Evolutionary conservation across 1,140 invertebrate genomes (phyloP).

Genomic region (Brachionus calyciflorus): DNA sequence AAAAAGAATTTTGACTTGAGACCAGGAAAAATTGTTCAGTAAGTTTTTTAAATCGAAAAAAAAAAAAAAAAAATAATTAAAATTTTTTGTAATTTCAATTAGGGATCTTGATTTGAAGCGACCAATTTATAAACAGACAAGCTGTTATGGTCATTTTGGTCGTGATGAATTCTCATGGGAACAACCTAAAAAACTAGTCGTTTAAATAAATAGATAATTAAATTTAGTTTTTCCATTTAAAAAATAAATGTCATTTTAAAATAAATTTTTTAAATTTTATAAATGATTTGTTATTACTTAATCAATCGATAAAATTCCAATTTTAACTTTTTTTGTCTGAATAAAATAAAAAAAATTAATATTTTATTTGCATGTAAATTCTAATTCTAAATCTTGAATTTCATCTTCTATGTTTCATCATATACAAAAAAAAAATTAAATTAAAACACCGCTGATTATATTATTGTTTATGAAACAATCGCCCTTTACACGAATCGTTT

Average conservation of each 20-base stretch:
- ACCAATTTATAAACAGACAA: conserved; percentile 95
- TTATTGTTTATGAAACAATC: too few relatives aligned
- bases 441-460: too few relatives aligned
- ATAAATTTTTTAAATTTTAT: neutral
- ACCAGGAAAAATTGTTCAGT: conserved; percentile 97
- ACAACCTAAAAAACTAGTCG: conserved; percentile 76
- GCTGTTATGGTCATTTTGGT: conserved; percentile 97
- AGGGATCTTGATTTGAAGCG: conserved; percentile 87
- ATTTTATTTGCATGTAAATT: too few relatives aligned
- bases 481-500: too few relatives aligned
- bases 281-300: neutral
- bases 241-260: too few relatives aligned
- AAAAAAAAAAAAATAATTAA: neutral
- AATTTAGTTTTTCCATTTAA: conserved; percentile 8
- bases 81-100: conserved; percentile 54
- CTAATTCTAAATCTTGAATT: too few relatives aligned
- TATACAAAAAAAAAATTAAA: too few relatives aligned
- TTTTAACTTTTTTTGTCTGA: too few relatives aligned
- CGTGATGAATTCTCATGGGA: conserved; percentile 94
- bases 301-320: too few relatives aligned
- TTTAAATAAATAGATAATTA: too few relatives aligned
- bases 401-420: too few relatives aligned
- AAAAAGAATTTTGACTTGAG: conserved; percentile 94
- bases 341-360: too few relatives aligned
- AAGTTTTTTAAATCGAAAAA: conserved; percentile 42